phyloP scores from a whole-genome alignment of 2,888 invertebrate species.

The Pandemis heparana region DNA sequence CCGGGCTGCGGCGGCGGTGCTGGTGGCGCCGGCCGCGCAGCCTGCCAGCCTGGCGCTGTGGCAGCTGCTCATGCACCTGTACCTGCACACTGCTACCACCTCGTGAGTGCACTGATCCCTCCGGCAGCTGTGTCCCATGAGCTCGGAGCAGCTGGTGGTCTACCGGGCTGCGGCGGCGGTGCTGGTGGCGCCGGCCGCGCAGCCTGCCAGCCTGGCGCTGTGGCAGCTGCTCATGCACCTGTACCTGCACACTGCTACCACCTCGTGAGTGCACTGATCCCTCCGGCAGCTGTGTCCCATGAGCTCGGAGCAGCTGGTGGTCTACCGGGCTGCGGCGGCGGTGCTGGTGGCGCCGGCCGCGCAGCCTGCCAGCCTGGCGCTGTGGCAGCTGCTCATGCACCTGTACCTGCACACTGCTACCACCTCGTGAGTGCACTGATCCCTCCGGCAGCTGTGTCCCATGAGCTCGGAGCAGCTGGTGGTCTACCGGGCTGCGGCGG shows the following conservation, averaged over 20 bases:
- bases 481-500: slow-evolving; percentile 65
- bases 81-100: slow-evolving; percentile 65
- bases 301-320: slow-evolving; percentile 65
- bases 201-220: slow-evolving; percentile 68
- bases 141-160: slow-evolving; percentile 68
- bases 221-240: slow-evolving; percentile 74
- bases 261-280: slow-evolving; percentile 41
- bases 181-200: slow-evolving; percentile 58
- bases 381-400: slow-evolving; percentile 74
- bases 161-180: slow-evolving; percentile 64
- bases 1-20: slow-evolving; percentile 59
- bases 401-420: slow-evolving; percentile 71
- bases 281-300: slow-evolving; percentile 42
- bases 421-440: slow-evolving; percentile 41
- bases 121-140: slow-evolving; percentile 44
- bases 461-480: slow-evolving; percentile 66
- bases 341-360: slow-evolving; percentile 58
- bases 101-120: slow-evolving; percentile 40
- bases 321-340: slow-evolving; percentile 65
- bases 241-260: slow-evolving; percentile 68
- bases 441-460: slow-evolving; percentile 20
- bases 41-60: slow-evolving; percentile 71
- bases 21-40: slow-evolving; percentile 60
- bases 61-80: slow-evolving; percentile 72
- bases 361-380: slow-evolving; percentile 67